phyloP scores from a whole-genome alignment of 2,797 vertebrate species.

The Rhadinocentrus ornatus region DNA sequence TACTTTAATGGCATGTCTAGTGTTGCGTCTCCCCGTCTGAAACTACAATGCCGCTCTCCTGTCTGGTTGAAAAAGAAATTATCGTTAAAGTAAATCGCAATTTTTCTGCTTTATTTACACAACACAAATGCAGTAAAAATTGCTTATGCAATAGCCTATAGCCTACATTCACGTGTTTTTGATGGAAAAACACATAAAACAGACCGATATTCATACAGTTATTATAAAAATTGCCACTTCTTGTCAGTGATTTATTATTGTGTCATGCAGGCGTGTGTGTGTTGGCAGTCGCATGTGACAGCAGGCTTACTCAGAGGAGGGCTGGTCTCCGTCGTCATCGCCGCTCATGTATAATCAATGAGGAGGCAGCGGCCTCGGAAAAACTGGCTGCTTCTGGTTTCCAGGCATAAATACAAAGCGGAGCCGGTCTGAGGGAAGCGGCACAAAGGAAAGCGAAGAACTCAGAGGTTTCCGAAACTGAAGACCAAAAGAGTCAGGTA shows the following conservation, averaged over 20 bases:
- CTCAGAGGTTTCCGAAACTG: slow-evolving; percentile 65
- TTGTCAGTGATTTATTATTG: neutral
- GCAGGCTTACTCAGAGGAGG: slow-evolving; percentile 34
- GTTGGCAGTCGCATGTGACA: slow-evolving; percentile 8
- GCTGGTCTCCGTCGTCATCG: slow-evolving; percentile 68
- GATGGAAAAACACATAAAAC: no score
- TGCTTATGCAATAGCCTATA: no score
- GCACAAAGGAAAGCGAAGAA: slow-evolving; percentile 75
- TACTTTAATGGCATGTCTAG: no score
- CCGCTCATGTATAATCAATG: slow-evolving; percentile 79
- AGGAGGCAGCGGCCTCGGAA: slow-evolving; percentile 73
- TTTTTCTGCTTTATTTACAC: no score
- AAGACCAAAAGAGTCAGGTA: slow-evolving; percentile 85
- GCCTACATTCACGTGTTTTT: no score
- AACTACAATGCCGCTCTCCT: no score
- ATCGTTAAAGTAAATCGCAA: no score
- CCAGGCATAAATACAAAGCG: slow-evolving; percentile 84
- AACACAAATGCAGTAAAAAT: no score
- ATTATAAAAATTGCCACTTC: no score
- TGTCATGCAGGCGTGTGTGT: neutral
- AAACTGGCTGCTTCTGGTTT: slow-evolving; percentile 90
- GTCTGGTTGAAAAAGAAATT: no score
- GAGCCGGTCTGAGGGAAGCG: slow-evolving; percentile 69
- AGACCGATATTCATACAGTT: no score
- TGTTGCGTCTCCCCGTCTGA: no score